Evolutionary conservation across 2,797 vertebrate species (phyloP).

Genomic region (Brachymystax lenok): DNA sequence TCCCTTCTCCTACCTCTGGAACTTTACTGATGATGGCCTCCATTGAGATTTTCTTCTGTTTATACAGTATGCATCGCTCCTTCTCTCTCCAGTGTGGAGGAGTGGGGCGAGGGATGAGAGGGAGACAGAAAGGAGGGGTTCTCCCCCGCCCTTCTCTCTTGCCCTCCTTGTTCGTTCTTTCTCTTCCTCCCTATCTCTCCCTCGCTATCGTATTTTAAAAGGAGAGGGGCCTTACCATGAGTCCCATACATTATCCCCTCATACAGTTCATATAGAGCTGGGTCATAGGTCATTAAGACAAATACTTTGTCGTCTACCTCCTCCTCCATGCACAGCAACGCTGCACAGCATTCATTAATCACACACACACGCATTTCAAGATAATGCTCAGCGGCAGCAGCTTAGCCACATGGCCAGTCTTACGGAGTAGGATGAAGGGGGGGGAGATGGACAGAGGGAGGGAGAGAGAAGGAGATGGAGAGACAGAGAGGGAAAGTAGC

Average conservation of each 20-base stretch:
- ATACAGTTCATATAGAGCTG: constrained; percentile 73
- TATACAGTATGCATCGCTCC: background rate
- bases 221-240: constrained; percentile 60
- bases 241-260: constrained; percentile 66
- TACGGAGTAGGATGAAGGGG: constrained; percentile 2
- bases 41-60: constrained; percentile 59
- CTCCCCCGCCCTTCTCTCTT: constrained; percentile 57
- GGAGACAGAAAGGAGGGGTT: constrained; percentile 38
- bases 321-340: constrained; percentile 62
- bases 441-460: background rate
- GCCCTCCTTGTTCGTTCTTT: background rate
- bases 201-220: constrained; percentile 78
- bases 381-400: constrained; percentile 62
- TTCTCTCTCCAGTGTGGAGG: constrained; percentile 22
- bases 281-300: constrained; percentile 82
- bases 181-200: constrained; percentile 50
- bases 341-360: constrained; percentile 75
- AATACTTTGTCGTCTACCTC: constrained; percentile 70
- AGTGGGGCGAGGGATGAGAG: constrained; percentile 27
- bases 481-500: constrained; percentile 9
- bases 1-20: constrained; percentile 47
- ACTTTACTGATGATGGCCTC: constrained; percentile 57
- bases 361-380: constrained; percentile 73
- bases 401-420: constrained; percentile 15
- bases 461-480: background rate